phyloP scores from a whole-genome alignment of 2,113 vertebrate species.

The Alethe diademata region DNA sequence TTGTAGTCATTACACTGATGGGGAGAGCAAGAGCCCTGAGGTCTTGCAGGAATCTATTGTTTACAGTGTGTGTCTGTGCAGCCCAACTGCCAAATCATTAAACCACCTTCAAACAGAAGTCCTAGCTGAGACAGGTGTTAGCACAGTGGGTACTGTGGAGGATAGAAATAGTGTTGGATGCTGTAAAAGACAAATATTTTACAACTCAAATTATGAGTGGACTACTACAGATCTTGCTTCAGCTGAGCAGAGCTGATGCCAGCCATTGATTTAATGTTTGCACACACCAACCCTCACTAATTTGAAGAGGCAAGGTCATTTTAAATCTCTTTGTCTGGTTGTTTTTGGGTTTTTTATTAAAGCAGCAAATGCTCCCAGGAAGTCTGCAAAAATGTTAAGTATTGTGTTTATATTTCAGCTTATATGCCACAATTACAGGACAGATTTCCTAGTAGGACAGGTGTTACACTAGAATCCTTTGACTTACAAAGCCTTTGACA shows the following conservation, averaged over 20 bases:
- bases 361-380: not conserved
- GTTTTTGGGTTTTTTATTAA: not conserved
- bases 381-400: not conserved
- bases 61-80: not conserved
- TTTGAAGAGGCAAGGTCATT: constrained; percentile 54
- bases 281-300: constrained; percentile 16
- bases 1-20: not conserved
- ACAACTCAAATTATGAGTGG: constrained; percentile 23
- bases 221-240: not conserved
- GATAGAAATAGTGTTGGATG: not conserved
- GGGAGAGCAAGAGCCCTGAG: not conserved
- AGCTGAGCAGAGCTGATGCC: constrained; percentile 27
- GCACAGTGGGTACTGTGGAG: constrained; percentile 21
- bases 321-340: constrained; percentile 6
- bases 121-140: constrained; percentile 59
- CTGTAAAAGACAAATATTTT: constrained; percentile 47
- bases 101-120: constrained; percentile 52
- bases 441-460: not conserved
- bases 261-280: constrained; percentile 52
- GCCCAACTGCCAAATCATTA: constrained; percentile 51
- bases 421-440: not conserved
- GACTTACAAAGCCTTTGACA: not conserved
- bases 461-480: not conserved
- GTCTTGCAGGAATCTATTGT: not conserved
- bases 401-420: not conserved